These are phyloP conservation scores for Pelodytes ibericus DNA, from an alignment of 2,797 vertebrate species.

Conservation along the genomic window DNA sequence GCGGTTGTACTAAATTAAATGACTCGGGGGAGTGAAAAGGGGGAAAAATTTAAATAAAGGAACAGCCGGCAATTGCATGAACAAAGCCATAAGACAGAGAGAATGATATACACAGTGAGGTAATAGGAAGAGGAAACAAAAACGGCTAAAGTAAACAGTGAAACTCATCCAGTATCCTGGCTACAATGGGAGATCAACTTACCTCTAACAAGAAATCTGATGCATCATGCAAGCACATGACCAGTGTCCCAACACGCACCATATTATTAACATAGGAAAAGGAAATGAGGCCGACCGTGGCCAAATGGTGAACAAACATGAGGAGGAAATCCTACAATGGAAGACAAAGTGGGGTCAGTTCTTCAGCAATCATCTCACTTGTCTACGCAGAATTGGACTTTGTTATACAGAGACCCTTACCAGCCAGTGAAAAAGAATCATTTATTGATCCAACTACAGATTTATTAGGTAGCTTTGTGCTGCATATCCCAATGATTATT, in stretches of 20 bases:
- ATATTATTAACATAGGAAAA: conserved; percentile 96
- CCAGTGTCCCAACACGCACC: conserved; percentile 87
- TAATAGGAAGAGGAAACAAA: background rate
- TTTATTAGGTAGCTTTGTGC: too few species aligned
- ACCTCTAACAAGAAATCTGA: conserved; percentile 95
- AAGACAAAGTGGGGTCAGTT: too few species aligned
- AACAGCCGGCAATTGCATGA: too few species aligned
- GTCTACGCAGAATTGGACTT: too few species aligned
- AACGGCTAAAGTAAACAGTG: background rate
- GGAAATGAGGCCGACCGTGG: conserved; percentile 85
- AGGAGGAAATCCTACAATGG: conserved; percentile 88
- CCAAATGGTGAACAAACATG: conserved; percentile 95
- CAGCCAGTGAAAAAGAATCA: too few species aligned
- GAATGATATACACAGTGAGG: background rate
- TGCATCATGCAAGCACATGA: conserved; percentile 88
- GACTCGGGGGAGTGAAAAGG: too few species aligned
- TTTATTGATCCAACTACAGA: too few species aligned
- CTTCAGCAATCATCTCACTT: too few species aligned
- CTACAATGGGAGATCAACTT: conserved; percentile 50
- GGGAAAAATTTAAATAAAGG: too few species aligned
- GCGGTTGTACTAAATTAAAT: too few species aligned
- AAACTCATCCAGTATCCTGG: background rate
- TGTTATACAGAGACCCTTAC: too few species aligned
- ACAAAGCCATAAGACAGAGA: background rate
- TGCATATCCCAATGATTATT: too few species aligned